Evolutionary conservation across 2,888 invertebrate genomes (phyloP), one percentile per base, ranked within the genome.

Genomic region (Hipparchia semele): DNA sequence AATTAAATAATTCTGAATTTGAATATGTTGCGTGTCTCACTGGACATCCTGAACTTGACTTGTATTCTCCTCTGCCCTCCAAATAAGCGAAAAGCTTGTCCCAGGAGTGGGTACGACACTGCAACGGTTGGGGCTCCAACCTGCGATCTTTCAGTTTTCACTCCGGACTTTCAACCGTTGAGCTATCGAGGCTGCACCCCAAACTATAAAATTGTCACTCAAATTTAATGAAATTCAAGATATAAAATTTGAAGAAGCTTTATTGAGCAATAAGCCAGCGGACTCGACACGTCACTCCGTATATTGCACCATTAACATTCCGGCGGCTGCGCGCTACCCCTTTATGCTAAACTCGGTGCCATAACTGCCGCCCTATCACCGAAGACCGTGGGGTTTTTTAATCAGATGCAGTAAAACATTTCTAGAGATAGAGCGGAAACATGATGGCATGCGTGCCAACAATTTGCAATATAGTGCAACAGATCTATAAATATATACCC

Each of bases 301-400:
- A 69, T 74, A 85, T 86, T 83, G 83, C 80, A 86, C 87, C 85
- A 89, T 90, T 89, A 88, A 90, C 87, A 90, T 90, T 89, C 89
- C 78, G 59, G 46, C 62, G 74, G 64, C 75, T 68, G 77, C 73
- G 23, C 73, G 56, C 68, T 77, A 69, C 80, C 82, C 86, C 87
- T 90, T 90, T 90, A 91, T 91, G 91, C 90, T 90, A 91, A 91
- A 89, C 84, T 82, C 79, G 79, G 81, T 82, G 87, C 87, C 85
- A 87, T 90, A 90, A 88, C 86, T 83, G 81, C 77, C 75, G 75
- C 74, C 83, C 81, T 82, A 39, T 39, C 3, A 5, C 39, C 39
- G 86, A 87, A 87, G 80, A 81, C 73, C 51, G 68, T 71, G 77
- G 76, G 74, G 72, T 64, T 81, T 84, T 83, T 86, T 88, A 87